These are phyloP conservation scores for Labeo calbasu DNA, from an alignment of 2,797 vertebrate species.

Conservation along the genomic window DNA sequence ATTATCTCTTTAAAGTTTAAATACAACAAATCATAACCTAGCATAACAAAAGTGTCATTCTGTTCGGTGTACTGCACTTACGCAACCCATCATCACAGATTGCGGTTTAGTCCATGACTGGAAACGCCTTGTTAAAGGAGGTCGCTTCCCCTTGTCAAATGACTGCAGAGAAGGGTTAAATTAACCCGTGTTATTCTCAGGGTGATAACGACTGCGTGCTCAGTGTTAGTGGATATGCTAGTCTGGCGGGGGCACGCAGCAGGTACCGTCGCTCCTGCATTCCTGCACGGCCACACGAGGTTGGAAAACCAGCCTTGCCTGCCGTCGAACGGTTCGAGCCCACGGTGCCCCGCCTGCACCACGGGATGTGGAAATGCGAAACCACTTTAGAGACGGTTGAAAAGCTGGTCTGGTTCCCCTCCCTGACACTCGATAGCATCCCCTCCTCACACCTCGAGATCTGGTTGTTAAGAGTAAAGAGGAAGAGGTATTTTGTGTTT, in stretches of 20 bases:
- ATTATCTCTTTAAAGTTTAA: not conserved
- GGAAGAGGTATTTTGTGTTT: slow-evolving; percentile 36
- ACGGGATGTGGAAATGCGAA: slow-evolving; percentile 47
- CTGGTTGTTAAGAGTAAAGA: slow-evolving; percentile 33
- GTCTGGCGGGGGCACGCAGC: slow-evolving; percentile 7
- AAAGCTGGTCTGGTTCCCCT: slow-evolving; percentile 47
- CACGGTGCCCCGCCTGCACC: slow-evolving; percentile 17
- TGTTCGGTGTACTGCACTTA: not conserved
- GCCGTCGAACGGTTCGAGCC: not conserved
- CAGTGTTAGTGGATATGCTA: slow-evolving; percentile 31
- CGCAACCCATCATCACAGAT: not conserved
- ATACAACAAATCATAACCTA: not conserved
- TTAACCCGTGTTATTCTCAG: slow-evolving; percentile 20
- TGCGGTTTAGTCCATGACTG: not conserved
- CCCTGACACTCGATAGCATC: slow-evolving; percentile 45
- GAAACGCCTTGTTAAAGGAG: not conserved
- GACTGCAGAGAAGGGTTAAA: slow-evolving; percentile 13
- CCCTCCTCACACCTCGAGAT: slow-evolving; percentile 41
- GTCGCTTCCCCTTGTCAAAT: not conserved
- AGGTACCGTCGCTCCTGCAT: slow-evolving; percentile 31
- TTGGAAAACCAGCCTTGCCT: slow-evolving; percentile 38
- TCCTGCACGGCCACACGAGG: slow-evolving; percentile 35
- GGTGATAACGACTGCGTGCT: slow-evolving; percentile 7
- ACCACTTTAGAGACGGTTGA: slow-evolving; percentile 49
- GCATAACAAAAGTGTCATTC: not conserved